Conservation (phyloP, 2,797 vertebrate genomes). For the Manis pentadactyla region DNA sequence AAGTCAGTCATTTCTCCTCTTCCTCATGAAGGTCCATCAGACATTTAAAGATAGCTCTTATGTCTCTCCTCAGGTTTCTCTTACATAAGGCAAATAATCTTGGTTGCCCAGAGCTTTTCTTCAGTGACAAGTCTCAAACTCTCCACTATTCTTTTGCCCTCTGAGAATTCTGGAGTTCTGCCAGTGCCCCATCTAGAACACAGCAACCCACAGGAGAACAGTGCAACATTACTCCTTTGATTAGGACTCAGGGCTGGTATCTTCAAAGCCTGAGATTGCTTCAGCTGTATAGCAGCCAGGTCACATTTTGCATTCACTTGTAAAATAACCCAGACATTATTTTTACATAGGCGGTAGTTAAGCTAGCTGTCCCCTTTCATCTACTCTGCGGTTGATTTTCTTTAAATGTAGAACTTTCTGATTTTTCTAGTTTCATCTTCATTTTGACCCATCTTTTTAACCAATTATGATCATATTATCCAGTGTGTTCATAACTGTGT, state of each 20-base stretch:
- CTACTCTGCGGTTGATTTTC: background rate
- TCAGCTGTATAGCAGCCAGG: background rate
- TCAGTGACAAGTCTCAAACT: background rate
- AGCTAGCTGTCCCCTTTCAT: background rate
- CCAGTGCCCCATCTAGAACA: background rate
- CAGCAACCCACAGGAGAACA: background rate
- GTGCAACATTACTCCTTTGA: background rate
- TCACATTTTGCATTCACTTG: background rate
- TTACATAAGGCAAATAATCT: background rate
- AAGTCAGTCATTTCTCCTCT: background rate
- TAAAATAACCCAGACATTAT: background rate
- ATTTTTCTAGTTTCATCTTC: slow-evolving; percentile 51
- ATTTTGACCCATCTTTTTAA: slow-evolving; percentile 14
- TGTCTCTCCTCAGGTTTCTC: background rate
- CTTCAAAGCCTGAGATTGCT: background rate
- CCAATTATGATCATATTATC: background rate
- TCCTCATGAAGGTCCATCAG: background rate
- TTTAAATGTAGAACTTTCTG: background rate
- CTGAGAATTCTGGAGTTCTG: slow-evolving; percentile 35
- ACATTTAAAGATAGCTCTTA: background rate
- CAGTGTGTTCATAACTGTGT: background rate
- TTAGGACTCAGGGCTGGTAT: background rate
- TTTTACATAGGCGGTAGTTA: background rate
- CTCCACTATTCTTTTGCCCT: background rate
- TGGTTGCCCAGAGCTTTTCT: slow-evolving; percentile 8